Conservation (phyloP, 2,797 vertebrate species). For the Lacerta agilis region DNA sequence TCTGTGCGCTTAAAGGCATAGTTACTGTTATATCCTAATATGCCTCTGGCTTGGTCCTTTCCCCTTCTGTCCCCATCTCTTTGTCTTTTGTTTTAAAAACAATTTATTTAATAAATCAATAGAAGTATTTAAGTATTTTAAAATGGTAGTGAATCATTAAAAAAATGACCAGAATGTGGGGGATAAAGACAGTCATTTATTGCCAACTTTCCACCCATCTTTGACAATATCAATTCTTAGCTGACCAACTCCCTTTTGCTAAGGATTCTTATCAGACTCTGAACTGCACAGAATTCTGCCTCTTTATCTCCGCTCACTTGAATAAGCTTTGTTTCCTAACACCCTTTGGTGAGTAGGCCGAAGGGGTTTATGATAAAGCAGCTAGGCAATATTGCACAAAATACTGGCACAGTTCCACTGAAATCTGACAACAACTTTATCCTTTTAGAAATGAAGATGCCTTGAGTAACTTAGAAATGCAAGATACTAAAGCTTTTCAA, state of each 20-base stretch:
- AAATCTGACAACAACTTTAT: not conserved
- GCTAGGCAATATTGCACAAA: not conserved
- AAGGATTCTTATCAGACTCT: not conserved
- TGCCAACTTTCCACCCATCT: not conserved
- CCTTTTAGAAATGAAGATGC: not conserved
- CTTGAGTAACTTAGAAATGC: not conserved
- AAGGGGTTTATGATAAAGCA: not conserved
- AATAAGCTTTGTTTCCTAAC: not conserved
- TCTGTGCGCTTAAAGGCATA: not conserved
- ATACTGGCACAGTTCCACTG: not conserved
- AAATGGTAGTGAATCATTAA: not conserved
- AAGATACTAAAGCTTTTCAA: not conserved
- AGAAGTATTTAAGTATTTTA: no score
- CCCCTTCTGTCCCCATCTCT: no score
- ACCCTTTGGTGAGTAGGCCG: not conserved
- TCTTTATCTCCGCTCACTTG: not conserved
- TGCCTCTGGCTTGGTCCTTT: no score
- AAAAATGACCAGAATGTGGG: not conserved
- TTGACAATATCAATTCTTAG: no score
- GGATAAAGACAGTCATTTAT: not conserved
- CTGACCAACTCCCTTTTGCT: not conserved
- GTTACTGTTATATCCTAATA: not conserved
- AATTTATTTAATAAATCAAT: no score
- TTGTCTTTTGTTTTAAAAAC: no score
- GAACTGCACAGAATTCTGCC: not conserved